Base-by-base conservation (phyloP, 1,140 invertebrate species). In the Apis laboriosa region DNA sequence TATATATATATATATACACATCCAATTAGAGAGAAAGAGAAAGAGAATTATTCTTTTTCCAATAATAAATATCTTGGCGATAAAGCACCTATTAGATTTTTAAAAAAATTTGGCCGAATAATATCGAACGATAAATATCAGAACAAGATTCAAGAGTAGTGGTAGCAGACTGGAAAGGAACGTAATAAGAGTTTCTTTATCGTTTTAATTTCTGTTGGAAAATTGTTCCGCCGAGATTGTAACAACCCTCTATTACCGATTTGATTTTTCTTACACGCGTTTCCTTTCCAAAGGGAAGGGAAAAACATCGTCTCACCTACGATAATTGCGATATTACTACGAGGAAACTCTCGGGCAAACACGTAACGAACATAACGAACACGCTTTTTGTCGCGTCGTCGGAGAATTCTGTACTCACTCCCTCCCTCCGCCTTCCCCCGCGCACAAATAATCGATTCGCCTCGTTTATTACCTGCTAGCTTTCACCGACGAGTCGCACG, bases 121-220 rank as follows among this genome's bases (percentile, higher is more conserved):
- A 43, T 43, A 43, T n/a, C 0, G 12, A 68, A n/a, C 12, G 43
- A 21, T 11, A 2, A 24, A 68, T 24, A 68, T 5, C 0, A 1
- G 1, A 13, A 15, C 8, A 12, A 1, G 12, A 51, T 60, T 7
- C 19, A 9, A 60, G 19, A 60, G 8, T 9, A n/a, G 1, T 8
- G 5, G 2, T 43, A 9, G n/a, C n/a, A 11, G 17, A 17, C 43
- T n/a, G 15, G 34, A 34, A 24, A 28, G 60, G 43, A 34, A 61
- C 72, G 56, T 79, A 79, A 80, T 80, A 80, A 80, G 49, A 60
- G n/a, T 58, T 80, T 73, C 68, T 63, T 73, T 63, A 55, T 58
- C 13, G 49, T 55, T 80, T 63, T 80, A 68, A 63, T 80, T 73
- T 63, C 58, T 9, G 19, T 24, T 1, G 58, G 19, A 12, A 71